Percentiles rank a stretch among this genome's conserved stretches.
Conservation (phyloP, 1,140 invertebrate genomes). For the Drosophila burlai region DNA sequence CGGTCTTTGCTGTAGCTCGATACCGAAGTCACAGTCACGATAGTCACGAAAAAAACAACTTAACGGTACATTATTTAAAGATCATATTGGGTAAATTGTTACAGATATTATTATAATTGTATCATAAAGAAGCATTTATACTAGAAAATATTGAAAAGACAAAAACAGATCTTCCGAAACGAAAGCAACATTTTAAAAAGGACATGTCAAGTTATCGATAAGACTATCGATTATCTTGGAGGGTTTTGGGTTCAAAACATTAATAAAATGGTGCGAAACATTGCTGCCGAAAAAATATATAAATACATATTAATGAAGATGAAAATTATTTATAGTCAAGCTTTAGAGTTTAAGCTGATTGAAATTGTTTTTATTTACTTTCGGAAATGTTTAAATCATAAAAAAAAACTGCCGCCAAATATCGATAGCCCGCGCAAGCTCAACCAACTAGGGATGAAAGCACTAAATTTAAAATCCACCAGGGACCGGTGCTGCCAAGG, state of each 20-base stretch:
- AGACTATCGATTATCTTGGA: background rate
- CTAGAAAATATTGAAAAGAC: background rate
- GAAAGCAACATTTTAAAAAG: background rate
- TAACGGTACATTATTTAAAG: background rate
- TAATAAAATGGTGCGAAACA: background rate
- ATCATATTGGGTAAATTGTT: too few relatives aligned
- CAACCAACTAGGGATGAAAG: background rate
- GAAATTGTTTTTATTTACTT: background rate
- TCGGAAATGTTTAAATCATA: background rate
- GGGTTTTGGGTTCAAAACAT: background rate
- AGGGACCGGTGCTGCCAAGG: background rate
- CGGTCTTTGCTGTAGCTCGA: background rate
- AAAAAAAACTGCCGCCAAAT: background rate
- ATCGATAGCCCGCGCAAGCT: background rate
- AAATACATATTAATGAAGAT: too few relatives aligned
- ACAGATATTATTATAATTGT: too few relatives aligned
- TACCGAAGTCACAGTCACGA: background rate
- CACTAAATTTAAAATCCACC: background rate
- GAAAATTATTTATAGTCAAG: too few relatives aligned
- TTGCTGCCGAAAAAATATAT: too few relatives aligned
- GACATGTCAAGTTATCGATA: background rate
- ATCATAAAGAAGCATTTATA: background rate
- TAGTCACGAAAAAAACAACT: background rate
- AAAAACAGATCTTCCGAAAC: background rate
- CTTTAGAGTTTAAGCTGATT: too few relatives aligned